These are phyloP conservation scores for Sternarchorhynchus goeldii DNA, from an alignment of 2,797 vertebrate species.

Conservation along the genomic window DNA sequence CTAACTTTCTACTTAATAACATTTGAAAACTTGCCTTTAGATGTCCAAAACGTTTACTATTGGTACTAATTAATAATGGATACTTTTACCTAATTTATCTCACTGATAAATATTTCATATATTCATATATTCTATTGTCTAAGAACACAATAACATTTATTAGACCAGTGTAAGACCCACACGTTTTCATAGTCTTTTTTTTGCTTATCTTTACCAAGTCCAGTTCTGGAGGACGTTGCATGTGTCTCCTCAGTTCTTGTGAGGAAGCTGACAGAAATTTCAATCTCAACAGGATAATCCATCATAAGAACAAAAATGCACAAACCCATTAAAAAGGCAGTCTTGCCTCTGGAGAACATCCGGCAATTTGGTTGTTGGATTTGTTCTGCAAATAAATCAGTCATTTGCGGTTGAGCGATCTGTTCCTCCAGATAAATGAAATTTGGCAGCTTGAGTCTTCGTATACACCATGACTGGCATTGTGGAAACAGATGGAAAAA, in stretches of 20 bases:
- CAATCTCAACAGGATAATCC: not conserved
- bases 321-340: not conserved
- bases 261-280: not conserved
- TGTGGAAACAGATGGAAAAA: not conserved
- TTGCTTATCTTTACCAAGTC: no score
- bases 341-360: not conserved
- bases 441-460: not conserved
- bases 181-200: no score
- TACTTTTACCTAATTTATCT: no score
- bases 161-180: no score
- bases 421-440: not conserved
- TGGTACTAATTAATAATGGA: no score
- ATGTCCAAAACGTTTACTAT: no score
- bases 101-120: no score
- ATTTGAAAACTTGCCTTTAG: no score
- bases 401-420: not conserved
- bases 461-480: not conserved
- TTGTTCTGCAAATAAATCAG: slow-evolving; percentile 7
- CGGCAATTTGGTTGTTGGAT: not conserved
- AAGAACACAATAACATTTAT: no score
- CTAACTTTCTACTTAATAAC: no score
- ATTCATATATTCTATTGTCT: no score
- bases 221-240: no score
- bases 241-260: not conserved
- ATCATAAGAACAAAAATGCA: not conserved